phyloP scores from a whole-genome alignment of 2,888 invertebrate species.

The Thera obeliscata region DNA sequence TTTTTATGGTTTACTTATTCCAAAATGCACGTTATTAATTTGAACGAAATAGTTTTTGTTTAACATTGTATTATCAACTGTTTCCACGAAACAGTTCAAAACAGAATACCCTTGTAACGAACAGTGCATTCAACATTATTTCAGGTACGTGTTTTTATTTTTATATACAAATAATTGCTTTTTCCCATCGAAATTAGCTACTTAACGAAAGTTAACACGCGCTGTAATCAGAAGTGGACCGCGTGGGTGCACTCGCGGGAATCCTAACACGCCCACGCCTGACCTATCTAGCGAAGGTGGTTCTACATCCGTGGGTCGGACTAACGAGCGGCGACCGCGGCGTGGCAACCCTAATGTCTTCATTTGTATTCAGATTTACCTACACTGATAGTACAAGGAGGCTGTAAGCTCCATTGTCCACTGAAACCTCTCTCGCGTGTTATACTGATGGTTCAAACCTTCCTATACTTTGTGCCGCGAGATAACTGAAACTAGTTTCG shows the following conservation, averaged over 20 bases:
- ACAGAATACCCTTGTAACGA: too few relatives aligned
- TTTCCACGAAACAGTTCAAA: too few relatives aligned
- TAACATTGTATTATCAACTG: too few relatives aligned
- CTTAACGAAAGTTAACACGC: neutral
- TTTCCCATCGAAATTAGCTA: neutral
- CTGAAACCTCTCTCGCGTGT: neutral
- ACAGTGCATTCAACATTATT: too few relatives aligned
- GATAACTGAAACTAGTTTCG: neutral
- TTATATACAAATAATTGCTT: too few relatives aligned
- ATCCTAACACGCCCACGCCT: slow-evolving; percentile 35
- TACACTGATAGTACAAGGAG: slow-evolving; percentile 56
- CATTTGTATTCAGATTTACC: slow-evolving; percentile 79
- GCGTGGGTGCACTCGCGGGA: slow-evolving; percentile 31
- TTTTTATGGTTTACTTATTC: too few relatives aligned
- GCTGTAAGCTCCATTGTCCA: slow-evolving; percentile 49
- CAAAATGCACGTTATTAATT: too few relatives aligned
- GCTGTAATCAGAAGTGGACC: neutral
- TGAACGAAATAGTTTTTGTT: too few relatives aligned
- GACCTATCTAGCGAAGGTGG: slow-evolving; percentile 42
- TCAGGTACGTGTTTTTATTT: too few relatives aligned
- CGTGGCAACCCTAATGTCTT: slow-evolving; percentile 66
- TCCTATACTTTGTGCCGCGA: neutral
- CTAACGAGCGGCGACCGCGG: slow-evolving; percentile 62
- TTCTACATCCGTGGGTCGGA: slow-evolving; percentile 33
- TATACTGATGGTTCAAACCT: neutral